Conservation (phyloP, 2,888 invertebrate genomes). For the Galeruca laticollis region DNA sequence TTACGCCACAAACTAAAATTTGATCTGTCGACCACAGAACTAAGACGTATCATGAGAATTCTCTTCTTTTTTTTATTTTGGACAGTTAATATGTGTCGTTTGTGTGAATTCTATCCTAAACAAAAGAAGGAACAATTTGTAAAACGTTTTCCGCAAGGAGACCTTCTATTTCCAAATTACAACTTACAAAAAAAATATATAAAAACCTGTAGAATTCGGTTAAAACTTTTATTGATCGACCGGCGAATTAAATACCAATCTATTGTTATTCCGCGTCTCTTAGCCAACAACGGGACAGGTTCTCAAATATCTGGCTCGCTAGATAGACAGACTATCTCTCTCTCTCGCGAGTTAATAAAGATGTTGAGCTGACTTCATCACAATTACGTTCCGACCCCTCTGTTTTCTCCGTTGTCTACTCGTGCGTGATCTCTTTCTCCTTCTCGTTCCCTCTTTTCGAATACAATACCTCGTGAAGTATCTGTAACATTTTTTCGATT, state of each 20-base stretch:
- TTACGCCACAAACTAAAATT: no score
- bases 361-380: conserved; percentile 60
- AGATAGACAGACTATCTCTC: conserved; percentile 33
- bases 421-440: conserved; percentile 37
- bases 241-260: conserved; percentile 7
- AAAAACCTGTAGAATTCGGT: not conserved
- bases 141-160: no score
- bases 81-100: no score
- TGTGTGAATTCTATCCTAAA: no score
- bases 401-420: conserved; percentile 42
- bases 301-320: conserved; percentile 44
- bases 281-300: not conserved
- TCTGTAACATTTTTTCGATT: no score
- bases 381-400: conserved; percentile 52
- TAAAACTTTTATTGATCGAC: conserved; percentile 10
- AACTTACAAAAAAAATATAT: no score
- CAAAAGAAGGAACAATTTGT: no score
- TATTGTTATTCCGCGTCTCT: conserved; percentile 16
- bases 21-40: no score
- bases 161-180: no score
- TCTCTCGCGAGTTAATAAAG: conserved; percentile 56
- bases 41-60: no score
- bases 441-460: not conserved
- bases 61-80: no score
- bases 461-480: no score